These are phyloP conservation scores for Caenorhabditis afra DNA, from an alignment of 2,888 invertebrate species.

Conservation along the genomic window DNA sequence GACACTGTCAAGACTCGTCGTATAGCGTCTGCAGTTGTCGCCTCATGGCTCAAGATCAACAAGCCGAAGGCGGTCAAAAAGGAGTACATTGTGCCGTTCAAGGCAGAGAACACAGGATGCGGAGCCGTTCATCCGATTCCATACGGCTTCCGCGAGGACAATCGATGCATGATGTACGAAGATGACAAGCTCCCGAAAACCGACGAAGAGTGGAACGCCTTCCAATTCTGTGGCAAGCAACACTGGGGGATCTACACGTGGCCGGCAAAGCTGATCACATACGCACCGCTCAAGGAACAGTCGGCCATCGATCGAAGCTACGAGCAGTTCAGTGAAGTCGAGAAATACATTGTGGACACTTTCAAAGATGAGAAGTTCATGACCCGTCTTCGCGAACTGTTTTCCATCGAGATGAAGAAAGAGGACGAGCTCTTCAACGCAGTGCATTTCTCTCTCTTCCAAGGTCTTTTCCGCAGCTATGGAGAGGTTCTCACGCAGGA, in stretches of 20 bases:
- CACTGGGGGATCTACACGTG: slow-evolving; percentile 84
- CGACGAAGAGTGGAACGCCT: slow-evolving; percentile 87
- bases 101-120: slow-evolving; percentile 64
- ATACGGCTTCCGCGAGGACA: slow-evolving; percentile 85
- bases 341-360: slow-evolving; percentile 69
- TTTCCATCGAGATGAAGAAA: slow-evolving; percentile 85
- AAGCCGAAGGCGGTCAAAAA: slow-evolving; percentile 75
- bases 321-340: slow-evolving; percentile 63
- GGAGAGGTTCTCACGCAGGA: slow-evolving; percentile 85
- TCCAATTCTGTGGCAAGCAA: slow-evolving; percentile 86
- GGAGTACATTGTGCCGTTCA: slow-evolving; percentile 57
- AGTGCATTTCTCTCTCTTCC: slow-evolving; percentile 86
- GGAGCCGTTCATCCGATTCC: slow-evolving; percentile 78
- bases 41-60: slow-evolving; percentile 76
- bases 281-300: slow-evolving; percentile 73
- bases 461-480: slow-evolving; percentile 88
- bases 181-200: slow-evolving; percentile 83
- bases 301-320: slow-evolving; percentile 66
- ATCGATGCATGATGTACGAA: slow-evolving; percentile 77
- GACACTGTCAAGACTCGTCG: slow-evolving; percentile 90
- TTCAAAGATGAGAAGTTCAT: slow-evolving; percentile 62
- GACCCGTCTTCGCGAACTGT: slow-evolving; percentile 63
- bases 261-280: slow-evolving; percentile 82
- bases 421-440: slow-evolving; percentile 89
- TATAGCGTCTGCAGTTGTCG: slow-evolving; percentile 65